Conservation (phyloP, 2,113 vertebrate species). For the Shinisaurus crocodilurus region DNA sequence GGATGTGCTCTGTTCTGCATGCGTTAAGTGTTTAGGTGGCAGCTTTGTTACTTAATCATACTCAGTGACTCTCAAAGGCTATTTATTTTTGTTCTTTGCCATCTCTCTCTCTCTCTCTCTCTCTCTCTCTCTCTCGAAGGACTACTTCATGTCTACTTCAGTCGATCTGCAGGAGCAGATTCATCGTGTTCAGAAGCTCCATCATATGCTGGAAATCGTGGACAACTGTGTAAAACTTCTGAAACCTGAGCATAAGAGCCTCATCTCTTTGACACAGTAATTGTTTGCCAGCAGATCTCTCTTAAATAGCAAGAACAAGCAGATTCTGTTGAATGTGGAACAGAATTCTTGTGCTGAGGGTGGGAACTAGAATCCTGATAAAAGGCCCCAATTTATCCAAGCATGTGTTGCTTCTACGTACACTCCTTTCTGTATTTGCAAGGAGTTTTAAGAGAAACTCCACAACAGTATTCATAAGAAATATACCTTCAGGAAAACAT, state of each 20-base stretch:
- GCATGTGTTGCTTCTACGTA: background rate
- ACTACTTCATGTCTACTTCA: conserved; percentile 87
- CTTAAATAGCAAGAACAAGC: background rate
- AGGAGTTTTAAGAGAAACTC: background rate
- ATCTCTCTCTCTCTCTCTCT: background rate
- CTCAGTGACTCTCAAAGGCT: background rate
- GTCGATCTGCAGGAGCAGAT: conserved; percentile 90
- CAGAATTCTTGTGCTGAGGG: background rate
- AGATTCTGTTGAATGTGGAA: background rate
- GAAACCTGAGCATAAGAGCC: conserved; percentile 87
- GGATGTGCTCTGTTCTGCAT: background rate
- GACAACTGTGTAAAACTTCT: conserved; percentile 88
- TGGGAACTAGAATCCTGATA: background rate
- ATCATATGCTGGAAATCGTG: conserved; percentile 93
- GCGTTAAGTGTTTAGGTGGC: background rate
- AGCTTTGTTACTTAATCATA: background rate
- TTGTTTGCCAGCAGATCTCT: conserved; percentile 31
- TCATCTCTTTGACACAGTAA: conserved; percentile 94
- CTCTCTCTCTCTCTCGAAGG: conserved; percentile 70
- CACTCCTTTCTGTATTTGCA: background rate
- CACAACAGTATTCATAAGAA: background rate
- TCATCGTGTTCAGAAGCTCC: conserved; percentile 87
- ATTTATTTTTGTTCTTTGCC: conserved; percentile 8
- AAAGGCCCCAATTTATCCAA: background rate
- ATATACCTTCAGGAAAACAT: background rate